A percentile compares a stretch with the other conserved stretches of the same genome.
These are phyloP conservation scores for Philonicus albiceps DNA, from an alignment of 2,888 invertebrate species.

Conservation along the genomic window DNA sequence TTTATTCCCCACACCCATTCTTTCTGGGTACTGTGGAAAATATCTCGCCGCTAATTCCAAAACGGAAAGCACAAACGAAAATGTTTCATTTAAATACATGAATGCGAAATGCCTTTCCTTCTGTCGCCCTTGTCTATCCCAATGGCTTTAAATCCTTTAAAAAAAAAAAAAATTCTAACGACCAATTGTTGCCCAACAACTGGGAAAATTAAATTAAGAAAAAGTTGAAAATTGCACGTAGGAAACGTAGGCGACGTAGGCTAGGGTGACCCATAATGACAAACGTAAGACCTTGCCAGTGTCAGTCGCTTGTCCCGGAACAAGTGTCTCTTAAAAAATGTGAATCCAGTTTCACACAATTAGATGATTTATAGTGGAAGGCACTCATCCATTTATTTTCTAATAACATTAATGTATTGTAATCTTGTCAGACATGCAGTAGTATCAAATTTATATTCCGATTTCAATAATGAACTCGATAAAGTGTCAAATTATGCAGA, in stretches of 20 bases:
- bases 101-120: neutral
- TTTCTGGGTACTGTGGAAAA: neutral
- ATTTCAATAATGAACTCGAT: slow-evolving; percentile 44
- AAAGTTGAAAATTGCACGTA: neutral
- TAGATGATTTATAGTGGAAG: slow-evolving; percentile 32
- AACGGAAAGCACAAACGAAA: neutral
- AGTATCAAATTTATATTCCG: slow-evolving; percentile 42
- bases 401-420: slow-evolving; percentile 17
- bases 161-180: neutral
- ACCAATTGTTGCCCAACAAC: neutral
- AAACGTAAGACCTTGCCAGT: neutral
- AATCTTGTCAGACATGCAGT: slow-evolving; percentile 24
- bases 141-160: neutral
- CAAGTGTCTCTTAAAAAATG: slow-evolving; percentile 22
- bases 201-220: neutral
- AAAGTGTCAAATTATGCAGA: slow-evolving; percentile 45
- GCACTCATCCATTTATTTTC: slow-evolving; percentile 27
- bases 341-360: slow-evolving; percentile 4
- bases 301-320: neutral
- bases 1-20: neutral
- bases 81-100: neutral
- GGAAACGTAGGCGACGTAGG: neutral
- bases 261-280: neutral
- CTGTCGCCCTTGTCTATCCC: neutral
- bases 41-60: neutral